Base-by-base conservation (phyloP, 2,113 vertebrate species). In the Tragulus kanchil region DNA sequence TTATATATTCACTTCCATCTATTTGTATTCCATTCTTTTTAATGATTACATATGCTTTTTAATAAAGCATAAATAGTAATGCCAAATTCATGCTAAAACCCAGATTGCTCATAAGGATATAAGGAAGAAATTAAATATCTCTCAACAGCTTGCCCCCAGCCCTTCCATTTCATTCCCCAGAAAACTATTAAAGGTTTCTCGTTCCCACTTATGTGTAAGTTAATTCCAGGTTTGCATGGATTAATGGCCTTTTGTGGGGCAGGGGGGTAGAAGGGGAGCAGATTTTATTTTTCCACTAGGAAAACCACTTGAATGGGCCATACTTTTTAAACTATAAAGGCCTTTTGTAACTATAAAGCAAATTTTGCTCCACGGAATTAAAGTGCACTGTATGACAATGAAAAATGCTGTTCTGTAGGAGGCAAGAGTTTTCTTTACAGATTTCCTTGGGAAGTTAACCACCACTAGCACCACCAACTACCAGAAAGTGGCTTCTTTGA, bases 151-250 rank as follows among this genome's bases (percentile, higher is more conserved):
- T 73, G 2, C 5, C 1, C 54, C 17, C 19, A 3, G 23, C 14
- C 6, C 3, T 12, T 45, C 50, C 42, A 93, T 90, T 71, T 86
- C 26, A 81, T 8, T 81, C 31, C 52, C 25, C 48, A 64, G 67
- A 85, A 54, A 67, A 19, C 21, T 23, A n/a, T n/a, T 42, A 31
- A 89, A 59, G 4, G 67, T 85, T 86, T 88, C 54, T 93, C 79
- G 45, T 95, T 96, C 69, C 64, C 45, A 67, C 10, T 61, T 61
- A 84, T 69, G 17, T 82, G 54, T 73, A 84, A 77, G 26, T n/a
- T 56, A 52, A 78, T 67, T 95, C 25, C 21, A 78, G 59, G 78
- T 83, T 90, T 83, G 21, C 19, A 78, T 93, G 58, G 95, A 89
- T 6, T 15, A 67, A 26, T 81, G n/a, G 48, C 15, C 16, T 88